Percentiles rank a stretch among this genome's conserved stretches.
phyloP scores from a whole-genome alignment of 1,140 invertebrate genomes.

The Aphaenogaster rudis region DNA sequence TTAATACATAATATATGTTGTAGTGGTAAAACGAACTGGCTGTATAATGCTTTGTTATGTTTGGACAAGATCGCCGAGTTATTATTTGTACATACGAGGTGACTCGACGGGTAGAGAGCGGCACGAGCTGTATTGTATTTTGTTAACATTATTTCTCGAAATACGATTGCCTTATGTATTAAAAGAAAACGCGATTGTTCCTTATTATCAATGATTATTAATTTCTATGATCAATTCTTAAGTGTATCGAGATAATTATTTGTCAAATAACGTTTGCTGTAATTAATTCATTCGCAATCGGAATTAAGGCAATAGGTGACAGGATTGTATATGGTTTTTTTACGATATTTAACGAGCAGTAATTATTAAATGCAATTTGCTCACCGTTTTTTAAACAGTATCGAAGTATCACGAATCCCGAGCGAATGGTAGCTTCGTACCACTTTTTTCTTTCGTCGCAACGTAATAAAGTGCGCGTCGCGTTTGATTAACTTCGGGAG shows the following conservation, averaged over 20 bases:
- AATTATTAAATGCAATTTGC: not conserved
- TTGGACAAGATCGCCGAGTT: not conserved
- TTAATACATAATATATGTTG: too few relatives aligned
- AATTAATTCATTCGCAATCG: not conserved
- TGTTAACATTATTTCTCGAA: not conserved
- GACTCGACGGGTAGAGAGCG: too few relatives aligned
- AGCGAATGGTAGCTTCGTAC: not conserved
- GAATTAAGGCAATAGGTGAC: not conserved
- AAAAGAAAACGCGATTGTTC: not conserved
- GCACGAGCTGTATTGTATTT: not conserved
- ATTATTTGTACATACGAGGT: not conserved
- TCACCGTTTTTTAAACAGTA: not conserved
- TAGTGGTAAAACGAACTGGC: too few relatives aligned
- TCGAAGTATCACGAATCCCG: not conserved
- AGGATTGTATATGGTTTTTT: not conserved
- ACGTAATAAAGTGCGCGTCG: conserved; percentile 6
- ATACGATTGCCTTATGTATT: not conserved
- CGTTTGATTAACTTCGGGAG: conserved; percentile 22
- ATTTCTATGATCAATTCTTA: not conserved
- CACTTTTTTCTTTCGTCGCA: not conserved
- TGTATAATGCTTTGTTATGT: not conserved
- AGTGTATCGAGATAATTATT: not conserved
- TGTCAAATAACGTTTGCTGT: not conserved
- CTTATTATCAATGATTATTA: not conserved
- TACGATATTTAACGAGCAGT: not conserved